Evolutionary conservation across 2,888 invertebrate species (phyloP).

Genomic region (Shargacucullia verbasci): DNA sequence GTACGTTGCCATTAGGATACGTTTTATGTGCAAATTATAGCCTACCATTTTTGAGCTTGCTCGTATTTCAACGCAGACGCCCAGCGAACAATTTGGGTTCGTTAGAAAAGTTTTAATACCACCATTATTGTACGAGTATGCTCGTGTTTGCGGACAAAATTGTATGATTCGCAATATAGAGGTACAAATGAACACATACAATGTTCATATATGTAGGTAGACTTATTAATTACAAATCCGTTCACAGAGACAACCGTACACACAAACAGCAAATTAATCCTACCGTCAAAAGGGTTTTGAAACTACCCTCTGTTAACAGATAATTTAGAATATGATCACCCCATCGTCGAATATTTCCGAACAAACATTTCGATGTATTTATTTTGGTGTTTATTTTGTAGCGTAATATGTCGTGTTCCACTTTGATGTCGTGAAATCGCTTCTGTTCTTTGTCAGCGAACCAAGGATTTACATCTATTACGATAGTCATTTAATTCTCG

Average conservation of each 20-base stretch:
- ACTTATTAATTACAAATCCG: slow-evolving; percentile 79
- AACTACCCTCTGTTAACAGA: slow-evolving; percentile 84
- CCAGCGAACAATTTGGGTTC: slow-evolving; percentile 80
- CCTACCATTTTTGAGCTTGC: slow-evolving; percentile 84
- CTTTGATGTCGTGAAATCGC: slow-evolving; percentile 89
- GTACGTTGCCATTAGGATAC: slow-evolving; percentile 86
- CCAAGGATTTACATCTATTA: slow-evolving; percentile 85
- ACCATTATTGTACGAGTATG: slow-evolving; percentile 58
- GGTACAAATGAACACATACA: slow-evolving; percentile 14
- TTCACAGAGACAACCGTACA: slow-evolving; percentile 69
- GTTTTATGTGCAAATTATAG: slow-evolving; percentile 89
- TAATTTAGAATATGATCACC: slow-evolving; percentile 87
- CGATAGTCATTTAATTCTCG: slow-evolving; percentile 80
- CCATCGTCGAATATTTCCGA: slow-evolving; percentile 84
- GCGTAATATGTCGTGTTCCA: slow-evolving; percentile 89
- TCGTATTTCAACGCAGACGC: slow-evolving; percentile 70
- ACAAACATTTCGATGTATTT: slow-evolving; percentile 88
- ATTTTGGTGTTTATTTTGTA: slow-evolving; percentile 88
- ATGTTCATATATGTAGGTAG: slow-evolving; percentile 34
- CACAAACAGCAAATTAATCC: slow-evolving; percentile 85
- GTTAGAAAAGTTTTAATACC: slow-evolving; percentile 81
- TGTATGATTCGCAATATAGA: slow-evolving; percentile 10
- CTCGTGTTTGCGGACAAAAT: slow-evolving; percentile 43
- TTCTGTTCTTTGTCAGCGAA: slow-evolving; percentile 87
- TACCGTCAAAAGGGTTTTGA: slow-evolving; percentile 80